These are phyloP conservation scores for Allacma fusca DNA, from an alignment of 2,888 invertebrate genomes.

Conservation along the genomic window DNA sequence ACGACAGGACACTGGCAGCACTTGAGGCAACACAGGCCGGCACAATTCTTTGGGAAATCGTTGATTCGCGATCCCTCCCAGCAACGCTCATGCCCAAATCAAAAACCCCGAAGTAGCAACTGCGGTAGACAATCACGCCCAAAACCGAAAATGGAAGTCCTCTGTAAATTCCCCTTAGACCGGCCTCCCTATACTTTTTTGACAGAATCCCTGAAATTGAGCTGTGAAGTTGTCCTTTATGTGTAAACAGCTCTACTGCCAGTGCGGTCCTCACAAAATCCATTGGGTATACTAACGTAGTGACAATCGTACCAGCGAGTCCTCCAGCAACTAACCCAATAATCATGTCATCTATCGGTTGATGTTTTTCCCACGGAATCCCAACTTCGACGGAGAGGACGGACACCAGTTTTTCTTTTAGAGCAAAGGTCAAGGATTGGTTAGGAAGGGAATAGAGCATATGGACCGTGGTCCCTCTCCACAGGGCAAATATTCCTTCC, in stretches of 20 bases:
- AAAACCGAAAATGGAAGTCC: background rate
- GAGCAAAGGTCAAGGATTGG: background rate
- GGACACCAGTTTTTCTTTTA: slow-evolving; percentile 11
- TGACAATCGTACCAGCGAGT: background rate
- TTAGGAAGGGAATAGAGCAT: background rate
- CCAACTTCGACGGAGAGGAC: too few species aligned
- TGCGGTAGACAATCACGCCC: background rate
- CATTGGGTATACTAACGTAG: background rate
- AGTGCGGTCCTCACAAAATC: background rate
- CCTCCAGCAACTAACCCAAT: background rate
- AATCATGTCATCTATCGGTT: background rate
- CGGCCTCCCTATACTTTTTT: background rate
- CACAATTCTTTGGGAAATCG: background rate
- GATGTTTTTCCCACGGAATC: too few species aligned
- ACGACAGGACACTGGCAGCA: background rate
- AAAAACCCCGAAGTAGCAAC: slow-evolving; percentile 1
- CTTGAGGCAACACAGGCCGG: slow-evolving; percentile 2
- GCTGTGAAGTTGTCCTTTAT: background rate
- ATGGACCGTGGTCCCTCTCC: background rate
- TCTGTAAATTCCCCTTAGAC: background rate
- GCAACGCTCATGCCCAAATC: background rate
- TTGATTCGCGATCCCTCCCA: background rate
- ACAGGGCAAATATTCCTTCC: background rate
- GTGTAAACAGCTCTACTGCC: background rate
- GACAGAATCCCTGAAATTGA: background rate